Conservation (phyloP, 2,888 invertebrate species). For the Dryocosmus kuriphilus region DNA sequence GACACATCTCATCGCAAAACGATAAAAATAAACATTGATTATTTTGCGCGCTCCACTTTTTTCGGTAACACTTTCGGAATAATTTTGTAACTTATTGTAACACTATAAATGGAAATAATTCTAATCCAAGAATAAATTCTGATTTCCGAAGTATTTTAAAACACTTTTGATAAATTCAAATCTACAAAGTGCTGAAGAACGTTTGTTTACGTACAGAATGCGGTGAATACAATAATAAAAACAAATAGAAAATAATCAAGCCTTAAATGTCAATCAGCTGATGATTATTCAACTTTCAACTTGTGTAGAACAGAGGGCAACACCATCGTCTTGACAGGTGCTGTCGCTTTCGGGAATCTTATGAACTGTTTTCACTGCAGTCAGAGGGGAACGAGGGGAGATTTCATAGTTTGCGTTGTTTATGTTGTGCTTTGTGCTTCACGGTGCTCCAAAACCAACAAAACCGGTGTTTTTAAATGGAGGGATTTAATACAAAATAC, state of each 20-base stretch:
- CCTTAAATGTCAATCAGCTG: background rate
- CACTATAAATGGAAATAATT: background rate
- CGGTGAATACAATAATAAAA: background rate
- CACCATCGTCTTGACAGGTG: background rate
- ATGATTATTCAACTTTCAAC: background rate
- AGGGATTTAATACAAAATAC: background rate
- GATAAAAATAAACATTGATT: constrained; percentile 6
- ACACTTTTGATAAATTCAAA: background rate
- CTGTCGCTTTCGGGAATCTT: background rate
- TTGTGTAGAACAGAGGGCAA: background rate
- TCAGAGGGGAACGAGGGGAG: background rate
- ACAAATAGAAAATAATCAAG: no score
- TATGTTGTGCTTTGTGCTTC: background rate
- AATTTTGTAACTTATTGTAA: background rate
- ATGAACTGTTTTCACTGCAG: background rate
- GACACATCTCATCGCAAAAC: background rate
- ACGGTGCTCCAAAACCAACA: background rate
- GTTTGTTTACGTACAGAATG: background rate
- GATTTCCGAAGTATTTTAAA: background rate
- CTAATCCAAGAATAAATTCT: background rate
- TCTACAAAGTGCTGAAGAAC: background rate
- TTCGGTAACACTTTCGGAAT: background rate
- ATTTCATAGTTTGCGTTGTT: background rate
- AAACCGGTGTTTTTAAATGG: constrained; percentile 2
- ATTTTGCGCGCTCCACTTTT: background rate